These are phyloP conservation scores for Chironomus tepperi DNA, from an alignment of 1,140 invertebrate genomes.

Conservation along the genomic window DNA sequence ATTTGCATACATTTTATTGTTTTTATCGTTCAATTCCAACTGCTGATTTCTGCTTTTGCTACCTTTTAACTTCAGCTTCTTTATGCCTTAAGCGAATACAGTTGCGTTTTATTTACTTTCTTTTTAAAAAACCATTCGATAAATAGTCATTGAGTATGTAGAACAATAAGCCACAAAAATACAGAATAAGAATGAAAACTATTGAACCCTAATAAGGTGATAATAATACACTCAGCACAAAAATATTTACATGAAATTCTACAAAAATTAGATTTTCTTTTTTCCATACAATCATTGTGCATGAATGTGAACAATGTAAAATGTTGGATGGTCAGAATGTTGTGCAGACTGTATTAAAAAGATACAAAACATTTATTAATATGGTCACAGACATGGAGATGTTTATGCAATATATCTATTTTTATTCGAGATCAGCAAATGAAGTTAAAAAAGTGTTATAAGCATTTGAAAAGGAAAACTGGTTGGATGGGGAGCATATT, in stretches of 20 bases:
- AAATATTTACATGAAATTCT: neutral
- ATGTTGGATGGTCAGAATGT: no score
- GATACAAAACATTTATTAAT: no score
- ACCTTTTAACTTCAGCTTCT: neutral
- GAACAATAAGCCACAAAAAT: slow-evolving; percentile 23
- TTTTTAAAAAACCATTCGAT: neutral
- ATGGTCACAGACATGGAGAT: no score
- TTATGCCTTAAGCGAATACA: neutral
- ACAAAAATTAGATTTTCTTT: slow-evolving; percentile 8
- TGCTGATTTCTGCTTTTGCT: neutral
- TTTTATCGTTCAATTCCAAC: slow-evolving; percentile 21
- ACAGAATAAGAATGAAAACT: neutral
- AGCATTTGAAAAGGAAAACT: no score
- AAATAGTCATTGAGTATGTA: neutral
- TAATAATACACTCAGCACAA: slow-evolving; percentile 19
- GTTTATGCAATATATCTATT: no score
- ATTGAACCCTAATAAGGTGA: slow-evolving; percentile 17
- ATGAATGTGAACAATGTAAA: no score
- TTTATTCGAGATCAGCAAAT: no score
- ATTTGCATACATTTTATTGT: slow-evolving; percentile 24
- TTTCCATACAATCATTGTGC: neutral
- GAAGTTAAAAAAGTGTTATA: no score
- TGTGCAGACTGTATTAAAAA: no score
- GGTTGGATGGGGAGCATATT: no score
- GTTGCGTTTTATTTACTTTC: neutral